Conservation (phyloP, 2,797 vertebrate species). For the Syngnathus rostellatus region DNA sequence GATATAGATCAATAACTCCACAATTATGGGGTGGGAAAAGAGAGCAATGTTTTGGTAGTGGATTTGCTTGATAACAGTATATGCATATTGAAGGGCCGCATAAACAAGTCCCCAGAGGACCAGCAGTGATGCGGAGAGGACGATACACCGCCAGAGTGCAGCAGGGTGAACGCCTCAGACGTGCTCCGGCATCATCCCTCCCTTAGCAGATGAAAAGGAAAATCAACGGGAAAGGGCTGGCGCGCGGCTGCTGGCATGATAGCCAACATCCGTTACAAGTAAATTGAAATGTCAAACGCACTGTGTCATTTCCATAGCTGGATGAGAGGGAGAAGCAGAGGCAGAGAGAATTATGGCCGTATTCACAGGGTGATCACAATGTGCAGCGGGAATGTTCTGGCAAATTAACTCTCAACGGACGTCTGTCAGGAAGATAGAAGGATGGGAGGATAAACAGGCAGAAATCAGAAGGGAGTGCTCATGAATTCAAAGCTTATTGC, state of each 20-base stretch:
- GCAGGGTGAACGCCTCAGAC: slow-evolving; percentile 43
- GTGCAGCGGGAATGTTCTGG: slow-evolving; percentile 67
- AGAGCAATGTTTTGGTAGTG: slow-evolving; percentile 25
- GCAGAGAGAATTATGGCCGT: slow-evolving; percentile 59
- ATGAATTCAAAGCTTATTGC: background rate
- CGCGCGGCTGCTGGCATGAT: slow-evolving; percentile 59
- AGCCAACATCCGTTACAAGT: slow-evolving; percentile 87
- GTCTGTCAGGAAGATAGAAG: slow-evolving; percentile 66
- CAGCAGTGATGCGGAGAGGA: slow-evolving; percentile 54
- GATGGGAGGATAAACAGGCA: slow-evolving; percentile 60
- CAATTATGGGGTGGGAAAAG: slow-evolving; percentile 51
- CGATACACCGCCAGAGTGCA: slow-evolving; percentile 31
- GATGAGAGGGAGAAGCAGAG: slow-evolving; percentile 63
- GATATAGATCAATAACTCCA: slow-evolving; percentile 71
- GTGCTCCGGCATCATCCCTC: slow-evolving; percentile 43
- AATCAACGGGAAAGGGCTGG: slow-evolving; percentile 63
- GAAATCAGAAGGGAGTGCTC: slow-evolving; percentile 10
- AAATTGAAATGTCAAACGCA: slow-evolving; percentile 97
- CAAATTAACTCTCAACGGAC: slow-evolving; percentile 69
- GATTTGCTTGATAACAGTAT: slow-evolving; percentile 60
- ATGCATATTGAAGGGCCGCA: slow-evolving; percentile 67
- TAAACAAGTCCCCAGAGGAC: slow-evolving; percentile 77
- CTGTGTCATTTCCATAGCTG: slow-evolving; percentile 80
- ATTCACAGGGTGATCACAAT: slow-evolving; percentile 80
- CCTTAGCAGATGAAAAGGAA: slow-evolving; percentile 71